Percentiles rank a stretch among this genome's conserved stretches.
Evolutionary conservation across 1,140 invertebrate species (phyloP).

Genomic region (Tenebrio molitor): DNA sequence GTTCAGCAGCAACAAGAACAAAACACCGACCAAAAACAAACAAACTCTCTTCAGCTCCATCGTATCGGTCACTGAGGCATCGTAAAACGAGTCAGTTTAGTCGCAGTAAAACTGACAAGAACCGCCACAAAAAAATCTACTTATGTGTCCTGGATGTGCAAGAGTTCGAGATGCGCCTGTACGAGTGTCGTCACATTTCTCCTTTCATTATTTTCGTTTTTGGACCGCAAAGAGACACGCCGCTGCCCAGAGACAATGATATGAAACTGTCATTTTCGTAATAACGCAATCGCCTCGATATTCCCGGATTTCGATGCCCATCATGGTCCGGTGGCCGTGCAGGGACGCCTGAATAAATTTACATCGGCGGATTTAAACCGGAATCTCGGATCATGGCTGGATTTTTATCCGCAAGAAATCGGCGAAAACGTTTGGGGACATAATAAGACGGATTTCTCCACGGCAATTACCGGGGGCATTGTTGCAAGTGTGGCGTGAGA

Average conservation of each 20-base stretch:
- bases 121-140: slow-evolving; percentile 31
- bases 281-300: too few species aligned
- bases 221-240: slow-evolving; percentile 53
- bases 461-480: neutral
- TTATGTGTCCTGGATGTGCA: slow-evolving; percentile 63
- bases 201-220: slow-evolving; percentile 43
- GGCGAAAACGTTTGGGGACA: too few species aligned
- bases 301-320: neutral
- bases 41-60: slow-evolving; percentile 37
- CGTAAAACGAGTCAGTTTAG: slow-evolving; percentile 24
- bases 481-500: slow-evolving; percentile 11
- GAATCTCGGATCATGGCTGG: slow-evolving; percentile 11
- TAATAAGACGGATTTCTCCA: slow-evolving; percentile 8
- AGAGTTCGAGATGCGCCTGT: neutral
- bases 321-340: neutral
- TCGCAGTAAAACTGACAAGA: slow-evolving; percentile 25
- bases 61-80: slow-evolving; percentile 5
- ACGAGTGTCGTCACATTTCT: neutral
- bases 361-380: slow-evolving; percentile 28
- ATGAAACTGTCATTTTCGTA: slow-evolving; percentile 29
- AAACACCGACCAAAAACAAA: slow-evolving; percentile 15
- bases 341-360: slow-evolving; percentile 44
- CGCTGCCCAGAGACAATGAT: slow-evolving; percentile 51
- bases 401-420: too few species aligned
- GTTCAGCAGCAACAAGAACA: neutral